Evolutionary conservation across 2,888 invertebrate genomes (phyloP).

Genomic region (Eristalinus aeneus): DNA sequence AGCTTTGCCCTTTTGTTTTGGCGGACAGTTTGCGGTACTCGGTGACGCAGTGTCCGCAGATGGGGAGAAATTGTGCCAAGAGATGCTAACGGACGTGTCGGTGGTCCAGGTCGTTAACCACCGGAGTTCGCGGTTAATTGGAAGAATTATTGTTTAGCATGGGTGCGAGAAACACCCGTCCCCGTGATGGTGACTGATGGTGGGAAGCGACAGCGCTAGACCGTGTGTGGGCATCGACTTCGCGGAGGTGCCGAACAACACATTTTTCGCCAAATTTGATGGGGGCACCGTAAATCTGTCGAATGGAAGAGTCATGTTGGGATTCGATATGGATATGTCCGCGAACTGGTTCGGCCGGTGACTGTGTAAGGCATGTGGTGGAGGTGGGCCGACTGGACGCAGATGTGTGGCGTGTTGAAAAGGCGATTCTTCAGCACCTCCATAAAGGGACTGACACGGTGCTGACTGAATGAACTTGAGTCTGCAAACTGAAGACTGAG

Average conservation of each 20-base stretch:
- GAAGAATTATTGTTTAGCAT: constrained; percentile 3
- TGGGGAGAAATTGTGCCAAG: constrained; percentile 42
- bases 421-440: not conserved
- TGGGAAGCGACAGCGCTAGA: not conserved
- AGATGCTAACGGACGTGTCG: constrained; percentile 22
- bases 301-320: not conserved
- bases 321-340: not conserved
- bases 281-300: not conserved
- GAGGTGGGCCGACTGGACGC: not conserved
- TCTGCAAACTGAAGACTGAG: not conserved
- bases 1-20: constrained; percentile 51
- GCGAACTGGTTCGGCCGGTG: not conserved
- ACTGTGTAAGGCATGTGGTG: not conserved
- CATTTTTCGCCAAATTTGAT: not conserved
- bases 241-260: not conserved
- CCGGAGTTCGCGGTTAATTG: constrained; percentile 5
- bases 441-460: not conserved
- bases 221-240: not conserved
- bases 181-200: not conserved
- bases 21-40: constrained; percentile 22
- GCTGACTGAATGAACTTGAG: not conserved
- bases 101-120: constrained; percentile 51
- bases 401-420: not conserved
- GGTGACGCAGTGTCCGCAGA: not conserved
- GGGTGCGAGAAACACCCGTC: not conserved